Conservation (phyloP, 2,113 vertebrate species). For the Loxodonta africana region DNA sequence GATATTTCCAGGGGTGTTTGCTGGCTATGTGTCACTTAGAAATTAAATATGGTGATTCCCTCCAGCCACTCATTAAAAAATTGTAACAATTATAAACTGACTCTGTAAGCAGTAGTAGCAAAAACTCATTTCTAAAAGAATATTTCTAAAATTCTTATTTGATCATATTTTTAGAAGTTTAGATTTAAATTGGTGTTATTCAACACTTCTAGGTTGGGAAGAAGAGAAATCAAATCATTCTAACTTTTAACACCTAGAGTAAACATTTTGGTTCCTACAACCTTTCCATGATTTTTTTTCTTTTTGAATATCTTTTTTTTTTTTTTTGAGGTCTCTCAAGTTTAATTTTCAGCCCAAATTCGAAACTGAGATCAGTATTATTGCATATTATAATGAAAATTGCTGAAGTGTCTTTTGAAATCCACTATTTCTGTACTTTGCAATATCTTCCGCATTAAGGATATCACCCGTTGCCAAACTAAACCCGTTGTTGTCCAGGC, state of each 20-base stretch:
- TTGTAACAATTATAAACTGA: conserved; percentile 3
- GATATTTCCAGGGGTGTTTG: conserved; percentile 45
- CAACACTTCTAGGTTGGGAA: neutral
- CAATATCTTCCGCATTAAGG: neutral
- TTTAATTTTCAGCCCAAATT: conserved; percentile 42
- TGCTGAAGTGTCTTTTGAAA: conserved; percentile 25
- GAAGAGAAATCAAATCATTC: neutral
- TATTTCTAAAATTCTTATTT: conserved; percentile 28
- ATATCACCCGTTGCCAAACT: neutral
- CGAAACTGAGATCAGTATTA: neutral
- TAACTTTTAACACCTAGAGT: neutral
- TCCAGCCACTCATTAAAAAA: conserved; percentile 30
- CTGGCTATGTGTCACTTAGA: conserved; percentile 47
- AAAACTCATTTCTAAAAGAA: conserved; percentile 39
- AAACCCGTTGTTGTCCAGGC: too few species aligned
- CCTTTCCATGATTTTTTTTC: neutral
- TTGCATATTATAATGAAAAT: conserved; percentile 22
- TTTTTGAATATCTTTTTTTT: neutral
- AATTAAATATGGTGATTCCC: conserved; percentile 60
- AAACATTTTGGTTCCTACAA: conserved; percentile 1
- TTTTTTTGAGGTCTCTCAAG: neutral
- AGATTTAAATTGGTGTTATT: conserved; percentile 47
- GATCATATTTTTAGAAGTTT: conserved; percentile 25
- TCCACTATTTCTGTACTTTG: conserved; percentile 29
- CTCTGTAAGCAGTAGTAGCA: neutral